phyloP scores from a whole-genome alignment of 2,797 vertebrate genomes.

The Cetoscarus ocellatus region DNA sequence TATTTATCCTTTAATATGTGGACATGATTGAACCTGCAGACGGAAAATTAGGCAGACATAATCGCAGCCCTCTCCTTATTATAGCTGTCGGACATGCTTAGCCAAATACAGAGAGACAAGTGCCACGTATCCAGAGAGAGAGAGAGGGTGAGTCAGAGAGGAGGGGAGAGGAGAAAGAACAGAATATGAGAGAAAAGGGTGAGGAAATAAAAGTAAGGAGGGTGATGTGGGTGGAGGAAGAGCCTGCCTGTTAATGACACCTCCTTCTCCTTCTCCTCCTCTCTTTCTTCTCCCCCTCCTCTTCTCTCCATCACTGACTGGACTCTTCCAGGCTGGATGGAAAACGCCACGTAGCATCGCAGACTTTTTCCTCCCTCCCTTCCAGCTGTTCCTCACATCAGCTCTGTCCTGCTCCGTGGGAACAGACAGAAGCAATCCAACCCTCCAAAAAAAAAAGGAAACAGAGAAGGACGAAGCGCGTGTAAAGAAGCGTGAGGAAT shows the following conservation, averaged over 20 bases:
- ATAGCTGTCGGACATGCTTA: slow-evolving; percentile 18
- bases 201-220: slow-evolving; percentile 29
- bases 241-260: slow-evolving; percentile 52
- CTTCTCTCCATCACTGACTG: slow-evolving; percentile 48
- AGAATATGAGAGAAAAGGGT: slow-evolving; percentile 13
- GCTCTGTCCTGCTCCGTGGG: slow-evolving; percentile 66
- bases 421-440: slow-evolving; percentile 85
- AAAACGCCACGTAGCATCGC: slow-evolving; percentile 86
- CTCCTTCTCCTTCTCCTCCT: slow-evolving; percentile 33
- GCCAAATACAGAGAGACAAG: slow-evolving; percentile 33
- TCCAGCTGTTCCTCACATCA: slow-evolving; percentile 90
- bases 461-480: not conserved
- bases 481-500: not conserved
- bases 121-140: slow-evolving; percentile 79
- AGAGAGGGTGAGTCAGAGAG: not conserved
- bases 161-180: not conserved
- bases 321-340: slow-evolving; percentile 69
- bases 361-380: slow-evolving; percentile 55
- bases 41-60: slow-evolving; percentile 40
- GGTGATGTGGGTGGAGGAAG: slow-evolving; percentile 42
- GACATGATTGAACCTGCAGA: slow-evolving; percentile 32
- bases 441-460: not conserved
- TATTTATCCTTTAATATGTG: not conserved
- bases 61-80: slow-evolving; percentile 44
- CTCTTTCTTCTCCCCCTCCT: slow-evolving; percentile 43